phyloP scores from a whole-genome alignment of 2,113 vertebrate species.

The Solea solea region DNA sequence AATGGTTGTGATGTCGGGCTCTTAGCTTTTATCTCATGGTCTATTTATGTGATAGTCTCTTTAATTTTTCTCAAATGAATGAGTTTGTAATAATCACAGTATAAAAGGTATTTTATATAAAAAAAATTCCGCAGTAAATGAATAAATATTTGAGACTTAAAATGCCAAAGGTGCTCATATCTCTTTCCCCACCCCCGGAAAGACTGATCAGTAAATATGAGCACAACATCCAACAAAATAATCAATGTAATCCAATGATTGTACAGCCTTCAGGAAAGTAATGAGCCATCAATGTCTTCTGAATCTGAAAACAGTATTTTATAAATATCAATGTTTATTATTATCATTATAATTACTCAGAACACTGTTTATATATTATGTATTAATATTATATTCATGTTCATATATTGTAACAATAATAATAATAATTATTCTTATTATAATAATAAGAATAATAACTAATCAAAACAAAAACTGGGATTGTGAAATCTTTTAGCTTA shows the following conservation, averaged over 20 bases:
- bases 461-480: not conserved
- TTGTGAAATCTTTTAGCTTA: not conserved
- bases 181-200: not conserved
- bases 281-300: not conserved
- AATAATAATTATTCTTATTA: too few species aligned
- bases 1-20: not conserved
- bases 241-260: constrained; percentile 2
- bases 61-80: not conserved
- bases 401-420: too few species aligned
- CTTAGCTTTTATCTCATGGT: not conserved
- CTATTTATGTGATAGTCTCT: not conserved
- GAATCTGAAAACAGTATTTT: too few species aligned
- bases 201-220: constrained; percentile 4
- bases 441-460: too few species aligned
- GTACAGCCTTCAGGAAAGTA: not conserved
- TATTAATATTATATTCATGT: not conserved
- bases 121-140: not conserved
- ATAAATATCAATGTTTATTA: too few species aligned
- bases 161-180: not conserved
- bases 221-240: not conserved
- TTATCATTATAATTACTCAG: not conserved
- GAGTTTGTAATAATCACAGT: not conserved
- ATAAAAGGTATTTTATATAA: not conserved
- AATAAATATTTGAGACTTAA: not conserved
- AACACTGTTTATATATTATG: not conserved